Evolutionary conservation across 1,140 invertebrate genomes (phyloP).

Genomic region (Drosophila lacteicornis): DNA sequence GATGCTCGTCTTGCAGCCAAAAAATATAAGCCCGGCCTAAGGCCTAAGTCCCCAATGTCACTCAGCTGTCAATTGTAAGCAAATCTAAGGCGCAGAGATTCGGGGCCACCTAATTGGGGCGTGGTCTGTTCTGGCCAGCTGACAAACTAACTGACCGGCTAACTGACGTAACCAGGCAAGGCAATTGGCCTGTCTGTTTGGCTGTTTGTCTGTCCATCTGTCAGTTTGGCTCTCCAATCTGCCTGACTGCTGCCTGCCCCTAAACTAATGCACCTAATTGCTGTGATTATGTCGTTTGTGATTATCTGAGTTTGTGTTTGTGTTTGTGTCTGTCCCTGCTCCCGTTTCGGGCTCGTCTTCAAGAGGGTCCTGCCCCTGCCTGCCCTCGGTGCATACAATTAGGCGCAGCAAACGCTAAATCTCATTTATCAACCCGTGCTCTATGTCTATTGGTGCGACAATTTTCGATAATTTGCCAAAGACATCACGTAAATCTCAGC

Average conservation of each 20-base stretch:
- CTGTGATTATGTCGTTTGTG: constrained; percentile 73
- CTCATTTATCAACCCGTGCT: constrained; percentile 68
- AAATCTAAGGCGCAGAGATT: constrained; percentile 22
- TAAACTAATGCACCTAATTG: constrained; percentile 77
- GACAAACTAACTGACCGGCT: constrained; percentile 35
- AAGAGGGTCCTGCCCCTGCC: neutral
- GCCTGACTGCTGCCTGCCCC: constrained; percentile 45
- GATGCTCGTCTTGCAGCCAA: constrained; percentile 38
- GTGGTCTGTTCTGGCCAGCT: constrained; percentile 19
- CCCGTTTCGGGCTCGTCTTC: neutral
- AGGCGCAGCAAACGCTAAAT: constrained; percentile 60
- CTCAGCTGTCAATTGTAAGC: constrained; percentile 60
- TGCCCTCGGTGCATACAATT: constrained; percentile 63
- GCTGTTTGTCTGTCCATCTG: constrained; percentile 12
- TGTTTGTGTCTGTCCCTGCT: constrained; percentile 6
- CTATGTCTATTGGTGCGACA: constrained; percentile 4
- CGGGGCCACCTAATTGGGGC: constrained; percentile 41
- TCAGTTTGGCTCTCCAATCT: constrained; percentile 5
- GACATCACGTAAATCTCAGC: constrained; percentile 22
- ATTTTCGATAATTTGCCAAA: constrained; percentile 56
- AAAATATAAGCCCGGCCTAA: constrained; percentile 63
- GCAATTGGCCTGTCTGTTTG: constrained; percentile 21
- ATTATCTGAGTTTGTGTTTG: constrained; percentile 53
- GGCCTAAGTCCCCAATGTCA: constrained; percentile 51
- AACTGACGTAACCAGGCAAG: constrained; percentile 42